phyloP scores from a whole-genome alignment of 2,113 vertebrate species.

The Pica pica region DNA sequence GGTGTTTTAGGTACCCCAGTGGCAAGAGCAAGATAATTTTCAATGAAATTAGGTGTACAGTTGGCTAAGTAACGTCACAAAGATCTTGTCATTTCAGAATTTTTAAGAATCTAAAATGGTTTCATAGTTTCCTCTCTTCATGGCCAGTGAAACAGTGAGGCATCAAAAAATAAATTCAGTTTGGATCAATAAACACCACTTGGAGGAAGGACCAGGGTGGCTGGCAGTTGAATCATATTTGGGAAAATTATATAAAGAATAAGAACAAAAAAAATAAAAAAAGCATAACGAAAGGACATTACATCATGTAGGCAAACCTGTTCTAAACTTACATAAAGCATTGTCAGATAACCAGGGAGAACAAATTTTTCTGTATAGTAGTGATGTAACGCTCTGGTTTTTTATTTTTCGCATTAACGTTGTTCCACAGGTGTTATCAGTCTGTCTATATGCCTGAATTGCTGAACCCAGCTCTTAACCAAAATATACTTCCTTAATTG shows the following conservation, averaged over 20 bases:
- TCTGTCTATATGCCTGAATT: background rate
- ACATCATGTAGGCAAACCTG: background rate
- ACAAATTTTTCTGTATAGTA: background rate
- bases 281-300: background rate
- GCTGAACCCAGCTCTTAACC: background rate
- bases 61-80: background rate
- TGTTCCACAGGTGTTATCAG: background rate
- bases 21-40: background rate
- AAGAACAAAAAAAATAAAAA: background rate
- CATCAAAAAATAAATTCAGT: background rate
- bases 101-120: background rate
- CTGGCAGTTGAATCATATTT: background rate
- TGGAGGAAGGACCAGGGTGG: background rate
- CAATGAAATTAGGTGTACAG: background rate
- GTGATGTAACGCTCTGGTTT: fast-evolving
- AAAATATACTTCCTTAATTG: background rate
- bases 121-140: background rate
- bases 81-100: background rate
- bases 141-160: background rate
- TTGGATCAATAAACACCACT: background rate
- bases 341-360: background rate
- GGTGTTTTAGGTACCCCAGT: background rate
- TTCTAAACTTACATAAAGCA: background rate
- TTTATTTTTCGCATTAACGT: background rate
- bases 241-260: background rate